Evolutionary conservation across 2,888 invertebrate species (phyloP).

Genomic region (Argynnis bischoffii): DNA sequence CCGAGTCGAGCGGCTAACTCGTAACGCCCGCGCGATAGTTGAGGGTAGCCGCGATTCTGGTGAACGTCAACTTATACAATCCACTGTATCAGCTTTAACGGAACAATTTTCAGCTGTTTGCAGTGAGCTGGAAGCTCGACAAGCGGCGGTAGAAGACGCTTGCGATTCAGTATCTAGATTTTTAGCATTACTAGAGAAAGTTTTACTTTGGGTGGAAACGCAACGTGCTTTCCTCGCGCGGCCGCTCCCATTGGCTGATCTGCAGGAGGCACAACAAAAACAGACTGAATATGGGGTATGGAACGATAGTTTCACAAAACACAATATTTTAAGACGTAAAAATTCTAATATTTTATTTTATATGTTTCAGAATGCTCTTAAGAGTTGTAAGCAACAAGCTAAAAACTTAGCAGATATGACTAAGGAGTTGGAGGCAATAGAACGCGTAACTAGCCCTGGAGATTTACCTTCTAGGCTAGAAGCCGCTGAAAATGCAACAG

Average conservation of each 20-base stretch:
- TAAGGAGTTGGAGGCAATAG: slow-evolving; percentile 92
- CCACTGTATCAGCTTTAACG: slow-evolving; percentile 88
- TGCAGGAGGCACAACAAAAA: slow-evolving; percentile 92
- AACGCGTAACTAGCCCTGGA: slow-evolving; percentile 91
- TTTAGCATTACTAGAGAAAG: slow-evolving; percentile 90
- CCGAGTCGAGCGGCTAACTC: slow-evolving; percentile 88
- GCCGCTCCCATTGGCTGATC: slow-evolving; percentile 88
- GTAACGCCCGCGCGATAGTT: slow-evolving; percentile 89
- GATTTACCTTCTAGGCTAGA: slow-evolving; percentile 93
- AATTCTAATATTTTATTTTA: slow-evolving; percentile 2
- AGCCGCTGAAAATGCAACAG: slow-evolving; percentile 92
- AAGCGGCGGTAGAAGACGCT: slow-evolving; percentile 91
- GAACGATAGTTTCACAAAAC: not conserved
- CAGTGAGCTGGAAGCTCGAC: slow-evolving; percentile 91
- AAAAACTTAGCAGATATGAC: slow-evolving; percentile 96
- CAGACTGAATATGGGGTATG: slow-evolving; percentile 92
- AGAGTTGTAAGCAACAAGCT: slow-evolving; percentile 93
- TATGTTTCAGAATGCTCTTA: slow-evolving; percentile 87
- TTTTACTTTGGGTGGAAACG: slow-evolving; percentile 92
- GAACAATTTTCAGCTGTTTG: slow-evolving; percentile 91
- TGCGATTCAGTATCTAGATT: slow-evolving; percentile 95
- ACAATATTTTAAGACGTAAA: not conserved
- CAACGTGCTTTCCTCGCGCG: slow-evolving; percentile 90
- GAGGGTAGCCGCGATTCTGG: slow-evolving; percentile 90
- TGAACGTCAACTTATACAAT: slow-evolving; percentile 88